Evolutionary conservation across 2,797 vertebrate genomes (phyloP).

Genomic region (Psittacula echo): DNA sequence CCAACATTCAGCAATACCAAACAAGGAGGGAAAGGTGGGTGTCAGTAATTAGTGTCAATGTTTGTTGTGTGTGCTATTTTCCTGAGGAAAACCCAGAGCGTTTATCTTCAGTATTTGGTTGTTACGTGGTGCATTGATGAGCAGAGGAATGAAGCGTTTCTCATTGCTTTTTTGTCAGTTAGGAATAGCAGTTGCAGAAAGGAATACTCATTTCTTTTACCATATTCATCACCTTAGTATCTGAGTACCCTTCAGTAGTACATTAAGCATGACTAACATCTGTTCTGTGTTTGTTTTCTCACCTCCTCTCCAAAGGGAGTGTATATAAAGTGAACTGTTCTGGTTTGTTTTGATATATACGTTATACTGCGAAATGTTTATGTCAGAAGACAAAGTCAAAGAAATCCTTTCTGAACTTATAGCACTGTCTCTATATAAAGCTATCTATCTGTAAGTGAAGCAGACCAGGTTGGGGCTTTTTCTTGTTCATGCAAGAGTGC

Average conservation of each 20-base stretch:
- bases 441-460: not conserved
- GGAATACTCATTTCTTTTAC: constrained; percentile 33
- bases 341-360: constrained; percentile 68
- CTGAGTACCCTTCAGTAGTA: constrained; percentile 40
- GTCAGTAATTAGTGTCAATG: not conserved
- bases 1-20: not conserved
- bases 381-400: constrained; percentile 45
- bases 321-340: constrained; percentile 54
- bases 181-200: not conserved
- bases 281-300: constrained; percentile 71
- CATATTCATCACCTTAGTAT: constrained; percentile 41
- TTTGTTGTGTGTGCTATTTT: not conserved
- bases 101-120: not conserved
- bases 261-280: constrained; percentile 63
- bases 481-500: not conserved
- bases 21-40: not conserved
- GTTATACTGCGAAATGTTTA: constrained; percentile 49
- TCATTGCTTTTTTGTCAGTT: not conserved
- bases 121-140: not conserved
- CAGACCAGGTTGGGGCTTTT: not conserved
- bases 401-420: constrained; percentile 34
- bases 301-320: constrained; percentile 58
- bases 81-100: not conserved
- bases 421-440: not conserved
- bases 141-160: not conserved